A percentile compares a stretch with the other conserved stretches of the same genome.
phyloP scores from a whole-genome alignment of 2,797 vertebrate genomes.

The Clamator glandarius region DNA sequence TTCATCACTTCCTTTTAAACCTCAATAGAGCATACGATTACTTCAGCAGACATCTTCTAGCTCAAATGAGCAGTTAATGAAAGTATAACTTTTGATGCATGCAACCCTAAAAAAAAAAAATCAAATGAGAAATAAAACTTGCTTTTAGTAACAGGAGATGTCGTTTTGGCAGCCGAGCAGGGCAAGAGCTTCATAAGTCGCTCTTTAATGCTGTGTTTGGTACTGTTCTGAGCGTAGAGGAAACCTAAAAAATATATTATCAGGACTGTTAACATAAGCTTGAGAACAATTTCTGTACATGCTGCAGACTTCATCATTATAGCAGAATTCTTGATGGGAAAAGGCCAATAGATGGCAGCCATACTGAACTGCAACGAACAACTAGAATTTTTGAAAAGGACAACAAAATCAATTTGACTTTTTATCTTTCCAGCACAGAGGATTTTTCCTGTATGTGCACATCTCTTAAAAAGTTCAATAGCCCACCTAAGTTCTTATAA shows the following conservation, averaged over 20 bases:
- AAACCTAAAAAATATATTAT: conserved; percentile 91
- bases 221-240: conserved; percentile 85
- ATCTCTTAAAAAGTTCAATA: background rate
- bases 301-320: conserved; percentile 16
- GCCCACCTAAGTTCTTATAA: background rate
- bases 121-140: conserved; percentile 82
- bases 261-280: conserved; percentile 77
- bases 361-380: conserved; percentile 26
- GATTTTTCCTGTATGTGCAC: background rate
- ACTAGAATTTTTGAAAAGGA: conserved; percentile 30
- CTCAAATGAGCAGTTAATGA: background rate
- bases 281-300: conserved; percentile 57
- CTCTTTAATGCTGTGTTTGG: conserved; percentile 90
- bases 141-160: conserved; percentile 91
- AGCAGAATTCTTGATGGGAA: conserved; percentile 23
- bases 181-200: conserved; percentile 93
- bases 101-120: conserved; percentile 63
- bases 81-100: conserved; percentile 50
- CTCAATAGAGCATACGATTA: background rate
- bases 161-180: conserved; percentile 88
- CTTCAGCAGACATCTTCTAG: background rate
- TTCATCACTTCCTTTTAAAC: background rate
- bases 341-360: conserved; percentile 10
- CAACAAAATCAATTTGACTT: conserved; percentile 22
- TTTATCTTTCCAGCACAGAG: background rate